Percentiles rank a stretch among this genome's conserved stretches.
Evolutionary conservation across 2,888 invertebrate genomes (phyloP).

Genomic region (Amphipoea lucens): DNA sequence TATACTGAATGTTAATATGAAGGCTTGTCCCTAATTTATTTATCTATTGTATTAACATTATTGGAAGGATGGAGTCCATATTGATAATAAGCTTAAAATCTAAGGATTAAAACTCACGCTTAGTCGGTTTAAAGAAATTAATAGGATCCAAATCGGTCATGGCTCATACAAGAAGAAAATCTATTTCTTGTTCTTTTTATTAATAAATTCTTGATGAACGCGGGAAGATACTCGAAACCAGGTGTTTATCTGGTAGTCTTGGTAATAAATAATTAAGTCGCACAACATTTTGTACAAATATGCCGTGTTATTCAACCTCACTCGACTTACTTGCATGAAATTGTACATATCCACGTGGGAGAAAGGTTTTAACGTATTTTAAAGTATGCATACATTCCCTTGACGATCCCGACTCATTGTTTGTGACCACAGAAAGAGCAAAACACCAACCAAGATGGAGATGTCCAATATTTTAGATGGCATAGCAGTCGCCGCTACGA

Average conservation of each 20-base stretch:
- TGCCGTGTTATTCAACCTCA: slow-evolving; percentile 44
- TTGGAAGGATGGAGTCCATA: slow-evolving; percentile 40
- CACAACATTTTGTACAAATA: slow-evolving; percentile 36
- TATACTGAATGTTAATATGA: slow-evolving; percentile 80
- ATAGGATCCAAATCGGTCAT: neutral
- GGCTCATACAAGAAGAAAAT: neutral
- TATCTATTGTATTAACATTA: slow-evolving; percentile 79
- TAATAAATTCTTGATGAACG: neutral
- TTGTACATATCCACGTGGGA: slow-evolving; percentile 77
- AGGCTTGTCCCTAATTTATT: slow-evolving; percentile 82
- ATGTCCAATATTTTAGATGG: slow-evolving; percentile 91
- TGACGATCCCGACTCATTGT: slow-evolving; percentile 89
- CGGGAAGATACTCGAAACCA: neutral
- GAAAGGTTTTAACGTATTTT: slow-evolving; percentile 82
- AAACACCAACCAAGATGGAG: slow-evolving; percentile 89
- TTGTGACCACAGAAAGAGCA: slow-evolving; percentile 87
- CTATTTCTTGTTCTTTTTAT: neutral
- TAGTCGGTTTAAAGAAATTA: neutral
- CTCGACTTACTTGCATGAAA: slow-evolving; percentile 66
- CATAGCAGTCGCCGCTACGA: slow-evolving; percentile 89
- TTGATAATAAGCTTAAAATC: slow-evolving; percentile 20
- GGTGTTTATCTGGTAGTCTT: neutral
- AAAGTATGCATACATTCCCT: slow-evolving; percentile 88
- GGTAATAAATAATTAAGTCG: slow-evolving; percentile 21
- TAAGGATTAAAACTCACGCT: neutral